Percentiles rank a stretch among this genome's conserved stretches.
These are phyloP conservation scores for Thereuonema tuberculata DNA, from an alignment of 1,140 invertebrate genomes.

Conservation along the genomic window DNA sequence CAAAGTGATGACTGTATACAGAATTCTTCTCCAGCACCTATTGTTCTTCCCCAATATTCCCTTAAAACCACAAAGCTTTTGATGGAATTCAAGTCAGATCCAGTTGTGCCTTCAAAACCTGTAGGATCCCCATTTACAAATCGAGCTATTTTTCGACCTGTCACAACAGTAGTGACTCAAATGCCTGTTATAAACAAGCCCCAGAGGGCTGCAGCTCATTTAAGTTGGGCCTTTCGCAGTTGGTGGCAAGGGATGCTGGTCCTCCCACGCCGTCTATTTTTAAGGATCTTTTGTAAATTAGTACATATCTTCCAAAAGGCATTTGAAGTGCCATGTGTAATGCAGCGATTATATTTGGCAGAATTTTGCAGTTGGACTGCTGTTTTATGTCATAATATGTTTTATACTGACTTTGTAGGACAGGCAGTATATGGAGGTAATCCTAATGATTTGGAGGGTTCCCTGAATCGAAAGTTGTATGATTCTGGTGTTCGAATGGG, in stretches of 20 bases:
- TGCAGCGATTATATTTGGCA: conserved; percentile 27
- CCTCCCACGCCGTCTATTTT: not conserved
- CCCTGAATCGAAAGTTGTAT: conserved; percentile 27
- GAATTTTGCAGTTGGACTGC: conserved; percentile 29
- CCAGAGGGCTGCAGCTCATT: not conserved
- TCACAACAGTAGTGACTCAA: not conserved
- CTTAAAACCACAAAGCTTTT: too few relatives aligned
- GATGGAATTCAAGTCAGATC: not conserved
- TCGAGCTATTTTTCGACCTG: not conserved
- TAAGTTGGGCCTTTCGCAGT: not conserved
- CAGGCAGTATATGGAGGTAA: conserved; percentile 36
- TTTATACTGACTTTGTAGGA: conserved; percentile 40
- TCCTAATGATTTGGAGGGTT: conserved; percentile 30
- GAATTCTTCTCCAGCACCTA: too few relatives aligned
- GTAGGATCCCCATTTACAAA: not conserved
- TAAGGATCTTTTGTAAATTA: not conserved
- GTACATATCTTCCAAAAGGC: not conserved
- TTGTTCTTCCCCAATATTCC: too few relatives aligned
- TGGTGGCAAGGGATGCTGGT: too few relatives aligned
- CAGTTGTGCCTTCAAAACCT: not conserved
- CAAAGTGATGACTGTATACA: not conserved
- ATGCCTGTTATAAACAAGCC: too few relatives aligned
- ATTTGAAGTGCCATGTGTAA: conserved; percentile 26
- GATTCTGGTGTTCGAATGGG: conserved; percentile 39
- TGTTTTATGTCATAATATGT: conserved; percentile 37